Conservation (phyloP, 2,888 invertebrate genomes). For the Chaetogeoica ovagalla region DNA sequence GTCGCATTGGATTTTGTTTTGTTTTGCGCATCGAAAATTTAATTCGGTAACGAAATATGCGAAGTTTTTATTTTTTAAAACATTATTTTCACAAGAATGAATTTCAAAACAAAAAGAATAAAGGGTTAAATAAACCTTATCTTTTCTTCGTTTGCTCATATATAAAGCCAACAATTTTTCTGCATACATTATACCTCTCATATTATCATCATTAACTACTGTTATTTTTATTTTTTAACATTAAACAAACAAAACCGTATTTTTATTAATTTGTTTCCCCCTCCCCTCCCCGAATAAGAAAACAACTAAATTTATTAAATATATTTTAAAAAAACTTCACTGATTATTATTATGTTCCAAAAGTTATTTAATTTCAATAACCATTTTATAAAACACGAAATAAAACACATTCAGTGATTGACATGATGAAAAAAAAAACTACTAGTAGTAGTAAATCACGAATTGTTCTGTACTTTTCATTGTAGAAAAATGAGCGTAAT, state of each 20-base stretch:
- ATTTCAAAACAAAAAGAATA: constrained; percentile 26
- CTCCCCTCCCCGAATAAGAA: background rate
- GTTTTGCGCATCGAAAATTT: constrained; percentile 29
- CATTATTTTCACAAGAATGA: constrained; percentile 41
- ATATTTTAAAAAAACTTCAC: background rate
- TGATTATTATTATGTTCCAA: background rate
- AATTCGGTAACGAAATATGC: constrained; percentile 37
- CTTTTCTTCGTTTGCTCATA: constrained; percentile 33
- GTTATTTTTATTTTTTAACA: constrained; percentile 12
- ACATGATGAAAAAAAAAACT: no score
- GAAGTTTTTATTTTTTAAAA: constrained; percentile 23
- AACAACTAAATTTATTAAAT: background rate
- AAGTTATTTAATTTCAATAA: background rate
- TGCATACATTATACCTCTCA: background rate
- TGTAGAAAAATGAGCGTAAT: no score
- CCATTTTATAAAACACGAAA: background rate
- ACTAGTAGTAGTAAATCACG: no score
- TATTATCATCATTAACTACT: constrained; percentile 33
- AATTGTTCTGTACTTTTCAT: no score
- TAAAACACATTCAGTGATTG: no score
- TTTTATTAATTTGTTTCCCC: background rate
- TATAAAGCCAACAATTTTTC: constrained; percentile 4
- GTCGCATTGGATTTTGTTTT: constrained; percentile 30
- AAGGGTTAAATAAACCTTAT: constrained; percentile 44
- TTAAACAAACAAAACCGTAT: background rate